Base-by-base conservation (phyloP, 1,140 invertebrate species). In the Centruroides sculpturatus region DNA sequence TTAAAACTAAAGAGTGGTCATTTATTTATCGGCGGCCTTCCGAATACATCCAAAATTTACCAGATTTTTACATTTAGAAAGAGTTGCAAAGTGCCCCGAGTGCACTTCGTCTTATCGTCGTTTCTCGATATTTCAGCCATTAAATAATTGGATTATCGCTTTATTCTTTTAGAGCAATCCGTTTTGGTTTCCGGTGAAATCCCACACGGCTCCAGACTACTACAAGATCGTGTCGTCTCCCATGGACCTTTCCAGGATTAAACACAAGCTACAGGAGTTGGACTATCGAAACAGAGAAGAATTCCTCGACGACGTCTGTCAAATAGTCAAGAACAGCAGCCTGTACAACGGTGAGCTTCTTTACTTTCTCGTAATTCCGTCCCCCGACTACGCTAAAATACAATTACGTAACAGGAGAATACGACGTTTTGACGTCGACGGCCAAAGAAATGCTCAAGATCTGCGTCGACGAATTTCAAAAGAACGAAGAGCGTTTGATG, bases 231-330 rank as follows among this genome's bases (percentile, higher is more conserved):
- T 99, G 10, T 82, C 84, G 47, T 81, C 86, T 59, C 96, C 96
- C 0, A 99, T 99, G 90, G 94, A 99, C 74, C 75, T 99, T 49
- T 93, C 97, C 74, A 93, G 89, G 0, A 97, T 99, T 62, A 76
- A 93, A 62, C 92, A 97, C 65, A 92, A 92, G 72, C 75, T 96
- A 3, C 76, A 92, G 6, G 83, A 91, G 68, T 92, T 94, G 67
- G 87, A 89, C 69, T 99, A 99, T 74, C 88, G 91, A 65, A 92
- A 84, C 64, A 77, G 95, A 35, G 92, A 95, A 73, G 89, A 95
- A 65, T 98, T 99, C 74, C 75, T 98, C 0, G 83, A 84, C 0
- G 96, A 99, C 74, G 85, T 98, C 4, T 89, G 92, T 74, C 89
- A 93, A 71, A 97, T 99, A 64, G 85, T 95, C 0, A 89, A 97